Percentiles rank a stretch among this genome's conserved stretches.
These are phyloP conservation scores for Apoderus coryli DNA, from an alignment of 2,888 invertebrate species.

Conservation along the genomic window DNA sequence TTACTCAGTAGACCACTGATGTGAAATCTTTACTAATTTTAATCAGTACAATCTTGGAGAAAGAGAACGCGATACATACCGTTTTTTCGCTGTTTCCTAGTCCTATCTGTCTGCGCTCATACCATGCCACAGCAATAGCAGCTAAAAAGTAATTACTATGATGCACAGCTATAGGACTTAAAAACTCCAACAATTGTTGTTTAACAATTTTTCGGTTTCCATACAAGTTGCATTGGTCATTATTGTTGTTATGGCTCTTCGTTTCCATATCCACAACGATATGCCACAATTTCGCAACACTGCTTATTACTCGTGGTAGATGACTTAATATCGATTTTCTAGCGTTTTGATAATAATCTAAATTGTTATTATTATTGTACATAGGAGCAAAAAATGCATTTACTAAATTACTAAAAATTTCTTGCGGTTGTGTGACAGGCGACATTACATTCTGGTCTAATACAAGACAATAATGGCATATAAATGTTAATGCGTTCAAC, in stretches of 20 bases:
- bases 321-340: slow-evolving; percentile 62
- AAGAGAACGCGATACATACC: too few relatives aligned
- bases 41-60: too few relatives aligned
- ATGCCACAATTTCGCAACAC: slow-evolving; percentile 67
- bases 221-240: slow-evolving; percentile 39
- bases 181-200: slow-evolving; percentile 63
- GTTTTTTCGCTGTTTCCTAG: too few relatives aligned
- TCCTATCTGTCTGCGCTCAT: slow-evolving; percentile 54
- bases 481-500: slow-evolving; percentile 60
- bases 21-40: too few relatives aligned
- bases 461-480: slow-evolving; percentile 70
- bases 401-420: slow-evolving; percentile 65
- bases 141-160: slow-evolving; percentile 70
- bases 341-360: slow-evolving; percentile 38
- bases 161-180: slow-evolving; percentile 72
- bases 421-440: slow-evolving; percentile 46
- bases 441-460: slow-evolving; percentile 41
- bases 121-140: slow-evolving; percentile 77
- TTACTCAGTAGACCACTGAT: too few relatives aligned
- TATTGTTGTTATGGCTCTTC: slow-evolving; percentile 7
- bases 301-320: slow-evolving; percentile 66
- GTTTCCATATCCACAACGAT: slow-evolving; percentile 36
- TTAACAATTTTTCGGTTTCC: slow-evolving; percentile 54
- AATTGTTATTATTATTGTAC: slow-evolving; percentile 29
- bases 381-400: slow-evolving; percentile 62